Conservation (phyloP, 2,113 vertebrate species). For the Sialia sialis region DNA sequence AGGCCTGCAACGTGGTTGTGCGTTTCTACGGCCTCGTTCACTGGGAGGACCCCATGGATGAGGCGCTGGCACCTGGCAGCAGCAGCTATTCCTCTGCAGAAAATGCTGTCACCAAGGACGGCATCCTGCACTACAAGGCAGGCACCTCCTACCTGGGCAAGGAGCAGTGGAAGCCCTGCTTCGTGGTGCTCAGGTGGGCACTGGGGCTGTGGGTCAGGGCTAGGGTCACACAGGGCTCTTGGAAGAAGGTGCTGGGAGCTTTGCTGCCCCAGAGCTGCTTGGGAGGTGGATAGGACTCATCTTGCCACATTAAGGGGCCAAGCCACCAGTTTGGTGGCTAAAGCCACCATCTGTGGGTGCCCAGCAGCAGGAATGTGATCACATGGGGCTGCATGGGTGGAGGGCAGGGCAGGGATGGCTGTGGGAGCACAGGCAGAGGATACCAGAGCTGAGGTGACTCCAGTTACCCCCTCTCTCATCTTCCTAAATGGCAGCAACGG, state of each 20-base stretch:
- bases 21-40: slow-evolving; percentile 90
- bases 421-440: background rate
- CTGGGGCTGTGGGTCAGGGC: background rate
- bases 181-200: slow-evolving; percentile 88
- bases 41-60: slow-evolving; percentile 94
- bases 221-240: background rate
- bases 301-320: background rate
- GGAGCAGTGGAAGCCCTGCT: slow-evolving; percentile 93
- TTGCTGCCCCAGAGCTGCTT: background rate
- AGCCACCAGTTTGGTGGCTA: background rate
- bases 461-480: background rate
- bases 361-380: background rate
- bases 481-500: slow-evolving; percentile 77
- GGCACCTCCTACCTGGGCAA: slow-evolving; percentile 92
- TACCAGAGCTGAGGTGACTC: background rate
- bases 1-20: slow-evolving; percentile 83
- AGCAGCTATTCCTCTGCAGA: slow-evolving; percentile 30
- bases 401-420: background rate
- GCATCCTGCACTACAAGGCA: slow-evolving; percentile 84
- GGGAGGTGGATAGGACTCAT: background rate
- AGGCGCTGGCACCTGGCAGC: slow-evolving; percentile 63
- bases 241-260: background rate
- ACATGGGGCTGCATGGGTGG: accelerated
- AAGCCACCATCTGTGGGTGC: background rate
- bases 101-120: slow-evolving; percentile 81